These are phyloP conservation scores for human DNA, from an alignment of 2,113 vertebrate genomes.

Conservation along the genomic window DNA sequence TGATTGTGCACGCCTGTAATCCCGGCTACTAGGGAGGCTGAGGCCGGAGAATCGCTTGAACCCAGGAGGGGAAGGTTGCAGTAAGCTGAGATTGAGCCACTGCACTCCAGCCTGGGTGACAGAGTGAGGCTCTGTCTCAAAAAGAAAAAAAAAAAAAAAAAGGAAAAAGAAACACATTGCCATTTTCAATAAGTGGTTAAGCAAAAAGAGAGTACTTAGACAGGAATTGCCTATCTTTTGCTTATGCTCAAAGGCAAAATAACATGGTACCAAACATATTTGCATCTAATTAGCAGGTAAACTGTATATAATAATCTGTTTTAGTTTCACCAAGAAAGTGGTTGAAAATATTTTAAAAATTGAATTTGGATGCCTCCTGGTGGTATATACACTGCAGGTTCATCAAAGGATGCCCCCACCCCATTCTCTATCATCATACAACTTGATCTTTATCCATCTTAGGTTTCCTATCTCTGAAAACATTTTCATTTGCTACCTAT, in stretches of 20 bases:
- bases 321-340: neutral
- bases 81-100: too few relatives aligned
- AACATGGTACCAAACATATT: neutral
- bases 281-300: constrained; percentile 29
- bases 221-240: neutral
- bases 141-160: neutral
- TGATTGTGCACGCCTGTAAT: too few relatives aligned
- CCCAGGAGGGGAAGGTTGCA: too few relatives aligned
- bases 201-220: neutral
- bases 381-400: neutral
- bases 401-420: neutral
- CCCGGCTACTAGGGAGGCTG: too few relatives aligned
- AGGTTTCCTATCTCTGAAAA: neutral
- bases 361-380: neutral
- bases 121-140: too few relatives aligned
- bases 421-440: neutral
- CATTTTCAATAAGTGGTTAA: neutral
- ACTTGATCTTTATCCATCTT: neutral
- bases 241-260: constrained; percentile 6
- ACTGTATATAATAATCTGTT: neutral
- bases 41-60: too few relatives aligned
- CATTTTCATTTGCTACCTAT: neutral
- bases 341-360: neutral
- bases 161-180: neutral
- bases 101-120: too few relatives aligned